Conservation (phyloP, 1,140 invertebrate species). For the Drosophila tani region DNA sequence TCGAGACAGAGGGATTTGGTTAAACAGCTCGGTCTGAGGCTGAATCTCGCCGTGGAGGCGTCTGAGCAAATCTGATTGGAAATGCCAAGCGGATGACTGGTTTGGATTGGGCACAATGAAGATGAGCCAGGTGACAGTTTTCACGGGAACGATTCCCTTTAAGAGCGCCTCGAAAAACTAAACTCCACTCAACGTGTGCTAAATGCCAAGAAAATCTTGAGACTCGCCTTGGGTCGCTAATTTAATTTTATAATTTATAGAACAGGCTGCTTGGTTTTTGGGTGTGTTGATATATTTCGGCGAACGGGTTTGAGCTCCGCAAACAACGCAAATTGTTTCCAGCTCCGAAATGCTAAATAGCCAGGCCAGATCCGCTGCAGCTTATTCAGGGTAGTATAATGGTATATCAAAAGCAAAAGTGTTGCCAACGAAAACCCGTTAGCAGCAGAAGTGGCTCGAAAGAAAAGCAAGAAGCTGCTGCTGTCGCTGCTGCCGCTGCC, state of each 20-base stretch:
- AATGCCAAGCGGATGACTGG: conserved; percentile 65
- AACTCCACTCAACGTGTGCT: conserved; percentile 11
- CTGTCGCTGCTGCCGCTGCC: conserved; percentile 2
- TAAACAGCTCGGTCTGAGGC: conserved; percentile 17
- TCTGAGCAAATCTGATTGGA: conserved; percentile 48
- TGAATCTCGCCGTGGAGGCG: conserved; percentile 40
- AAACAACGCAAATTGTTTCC: conserved; percentile 64
- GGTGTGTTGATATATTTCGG: conserved; percentile 51
- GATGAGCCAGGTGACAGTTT: conserved; percentile 52
- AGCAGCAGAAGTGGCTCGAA: conserved; percentile 53
- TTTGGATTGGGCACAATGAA: conserved; percentile 1
- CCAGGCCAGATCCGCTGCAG: conserved; percentile 49
- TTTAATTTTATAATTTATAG: conserved; percentile 71
- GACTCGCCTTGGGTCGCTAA: conserved; percentile 47
- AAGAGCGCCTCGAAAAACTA: neutral
- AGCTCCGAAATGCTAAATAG: conserved; percentile 71
- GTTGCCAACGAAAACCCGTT: conserved; percentile 69
- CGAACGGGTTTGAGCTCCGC: conserved; percentile 57
- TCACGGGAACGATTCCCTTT: conserved; percentile 1
- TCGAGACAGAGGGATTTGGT: conserved; percentile 26
- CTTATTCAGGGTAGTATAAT: conserved; percentile 10
- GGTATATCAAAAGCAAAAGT: conserved; percentile 72
- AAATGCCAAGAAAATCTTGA: conserved; percentile 60
- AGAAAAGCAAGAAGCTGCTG: conserved; percentile 53
- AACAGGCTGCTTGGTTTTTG: conserved; percentile 70